A percentile compares a stretch with the other conserved stretches of the same genome.
These are phyloP conservation scores for Alca torda DNA, from an alignment of 2,797 vertebrate genomes.

Conservation along the genomic window DNA sequence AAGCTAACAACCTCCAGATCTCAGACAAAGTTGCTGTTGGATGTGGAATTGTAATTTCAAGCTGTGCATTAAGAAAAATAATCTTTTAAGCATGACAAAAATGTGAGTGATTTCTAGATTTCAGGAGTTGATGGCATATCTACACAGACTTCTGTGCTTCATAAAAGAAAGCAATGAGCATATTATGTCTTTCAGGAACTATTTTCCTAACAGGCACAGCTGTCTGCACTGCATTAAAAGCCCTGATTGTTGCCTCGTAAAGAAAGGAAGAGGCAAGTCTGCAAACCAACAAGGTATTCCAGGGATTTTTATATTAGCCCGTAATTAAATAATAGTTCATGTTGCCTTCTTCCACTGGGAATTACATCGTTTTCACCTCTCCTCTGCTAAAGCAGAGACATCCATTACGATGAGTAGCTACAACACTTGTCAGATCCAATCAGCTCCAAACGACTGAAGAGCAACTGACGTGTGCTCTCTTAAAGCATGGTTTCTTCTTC, in stretches of 20 bases:
- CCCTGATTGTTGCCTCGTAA: constrained; percentile 80
- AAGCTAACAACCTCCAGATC: not conserved
- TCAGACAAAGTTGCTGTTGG: not conserved
- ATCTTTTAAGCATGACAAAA: constrained; percentile 1
- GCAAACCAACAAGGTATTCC: constrained; percentile 72
- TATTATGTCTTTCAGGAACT: constrained; percentile 5
- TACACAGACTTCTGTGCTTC: not conserved
- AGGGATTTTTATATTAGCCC: constrained; percentile 83
- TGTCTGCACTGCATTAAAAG: constrained; percentile 57
- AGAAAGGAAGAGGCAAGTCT: constrained; percentile 76
- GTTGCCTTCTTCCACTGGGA: constrained; percentile 85
- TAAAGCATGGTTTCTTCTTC: constrained; percentile 78
- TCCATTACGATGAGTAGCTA: constrained; percentile 87
- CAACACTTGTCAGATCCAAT: constrained; percentile 93
- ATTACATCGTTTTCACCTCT: constrained; percentile 85
- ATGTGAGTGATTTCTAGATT: not conserved
- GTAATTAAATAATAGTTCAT: constrained; percentile 94
- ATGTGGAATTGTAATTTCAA: not conserved
- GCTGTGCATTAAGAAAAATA: not conserved
- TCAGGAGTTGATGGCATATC: not conserved
- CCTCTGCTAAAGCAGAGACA: constrained; percentile 79
- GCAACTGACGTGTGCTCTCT: constrained; percentile 80
- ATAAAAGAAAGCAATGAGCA: not conserved
- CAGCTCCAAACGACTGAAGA: constrained; percentile 81
- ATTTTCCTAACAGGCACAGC: constrained; percentile 28